Base-by-base conservation (phyloP, 2,797 vertebrate genomes). In the Poeciliopsis infans region DNA sequence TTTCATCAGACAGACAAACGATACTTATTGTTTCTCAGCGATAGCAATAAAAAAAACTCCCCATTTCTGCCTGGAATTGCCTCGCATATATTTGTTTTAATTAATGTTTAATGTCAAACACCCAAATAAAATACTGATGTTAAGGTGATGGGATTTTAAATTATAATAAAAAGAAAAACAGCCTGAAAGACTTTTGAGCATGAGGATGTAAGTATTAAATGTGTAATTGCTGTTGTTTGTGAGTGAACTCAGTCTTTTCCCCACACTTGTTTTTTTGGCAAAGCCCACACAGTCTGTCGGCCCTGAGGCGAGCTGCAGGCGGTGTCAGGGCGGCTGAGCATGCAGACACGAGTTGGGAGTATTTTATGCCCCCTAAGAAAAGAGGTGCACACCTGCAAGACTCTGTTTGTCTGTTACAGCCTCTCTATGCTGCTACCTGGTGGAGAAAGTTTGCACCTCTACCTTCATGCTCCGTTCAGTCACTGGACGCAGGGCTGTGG, bases 241-340 rank as follows among this genome's bases (percentile, higher is more conserved):
- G 66, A 83, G 74, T 47, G 82, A 84, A 84, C 71, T 85, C 72
- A 0, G 39, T 70, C 39, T 76, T 0, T 73, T 80, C 72, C 83
- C 79, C 57, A 69, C 66, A 78, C 83, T 79, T 43, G 68, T 79
- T 80, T 25, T 53, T 78, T 78, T 84, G 79, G 76, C 77, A 61
- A 82, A 85, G 83, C 89, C 87, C 86, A 85, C 86, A 88, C 83
- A 87, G 79, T 81, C 79, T 81, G 47, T 74, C 81, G 78, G 75
- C 81, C 87, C 86, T 0, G 64, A 88, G 90, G 92, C 87, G 0
- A 73, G 89, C 91, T 86, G 46, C 78, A 10, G 91, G 91, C 90
- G 55, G 71, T 33, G 83, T 89, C 81, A 82, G 85, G 87, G 85
- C 85, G 88, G 82, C 70, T 82, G 80, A 87, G 85, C 90, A 70